Evolutionary conservation across 2,797 vertebrate genomes (phyloP).

Genomic region (Gallinago stenura): DNA sequence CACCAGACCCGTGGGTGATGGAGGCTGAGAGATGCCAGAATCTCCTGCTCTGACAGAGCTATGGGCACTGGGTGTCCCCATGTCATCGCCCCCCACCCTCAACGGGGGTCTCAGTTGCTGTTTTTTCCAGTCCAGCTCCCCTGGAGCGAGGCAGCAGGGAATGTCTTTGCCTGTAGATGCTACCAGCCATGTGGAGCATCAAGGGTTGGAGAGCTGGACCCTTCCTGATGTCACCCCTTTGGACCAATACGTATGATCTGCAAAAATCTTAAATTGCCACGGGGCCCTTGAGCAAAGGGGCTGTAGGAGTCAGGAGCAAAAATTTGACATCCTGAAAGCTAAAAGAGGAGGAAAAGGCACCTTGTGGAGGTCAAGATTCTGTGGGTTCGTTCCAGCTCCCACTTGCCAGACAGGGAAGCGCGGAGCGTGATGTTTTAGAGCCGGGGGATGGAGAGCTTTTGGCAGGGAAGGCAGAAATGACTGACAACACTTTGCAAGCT

Average conservation of each 20-base stretch:
- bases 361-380: background rate
- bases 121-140: background rate
- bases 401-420: background rate
- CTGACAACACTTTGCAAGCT: background rate
- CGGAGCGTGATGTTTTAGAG: background rate
- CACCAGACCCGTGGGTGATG: fast-evolving
- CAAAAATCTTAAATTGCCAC: background rate
- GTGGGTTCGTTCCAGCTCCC: background rate
- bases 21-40: background rate
- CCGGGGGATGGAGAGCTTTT: background rate
- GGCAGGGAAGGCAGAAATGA: background rate
- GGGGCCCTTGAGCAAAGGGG: background rate
- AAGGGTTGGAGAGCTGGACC: background rate
- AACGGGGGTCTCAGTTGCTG: fast-evolving
- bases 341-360: background rate
- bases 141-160: background rate
- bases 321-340: background rate
- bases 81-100: background rate
- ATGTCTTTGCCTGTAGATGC: background rate
- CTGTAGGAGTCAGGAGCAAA: background rate
- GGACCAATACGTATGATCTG: background rate
- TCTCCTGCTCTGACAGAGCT: background rate
- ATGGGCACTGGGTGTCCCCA: no score
- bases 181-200: background rate
- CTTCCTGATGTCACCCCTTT: background rate